Conservation (phyloP, 2,113 vertebrate species). For the Strix aluco region DNA sequence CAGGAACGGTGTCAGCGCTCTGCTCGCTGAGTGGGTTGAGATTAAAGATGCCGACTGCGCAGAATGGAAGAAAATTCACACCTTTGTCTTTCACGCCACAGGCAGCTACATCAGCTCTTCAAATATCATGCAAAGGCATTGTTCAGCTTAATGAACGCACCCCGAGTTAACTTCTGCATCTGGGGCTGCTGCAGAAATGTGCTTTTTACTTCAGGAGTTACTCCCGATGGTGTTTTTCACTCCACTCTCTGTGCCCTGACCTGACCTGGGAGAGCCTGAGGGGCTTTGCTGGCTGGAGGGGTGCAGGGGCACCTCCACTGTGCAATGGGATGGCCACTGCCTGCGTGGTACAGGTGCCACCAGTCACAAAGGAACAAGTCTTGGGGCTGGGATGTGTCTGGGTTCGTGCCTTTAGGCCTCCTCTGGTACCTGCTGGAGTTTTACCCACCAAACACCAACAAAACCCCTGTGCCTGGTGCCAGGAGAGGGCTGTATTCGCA, state of each 20-base stretch:
- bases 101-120: slow-evolving; percentile 16
- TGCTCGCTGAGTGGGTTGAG: neutral
- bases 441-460: neutral
- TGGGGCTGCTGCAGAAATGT: neutral
- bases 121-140: neutral
- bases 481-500: rapidly evolving
- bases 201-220: neutral
- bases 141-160: neutral
- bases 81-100: neutral
- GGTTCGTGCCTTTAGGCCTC: neutral
- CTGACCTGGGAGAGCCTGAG: rapidly evolving
- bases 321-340: rapidly evolving
- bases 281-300: neutral
- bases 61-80: neutral
- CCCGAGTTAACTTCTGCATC: neutral
- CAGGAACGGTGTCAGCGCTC: neutral
- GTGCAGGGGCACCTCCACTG: neutral
- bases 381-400: neutral
- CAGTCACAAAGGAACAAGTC: rapidly evolving
- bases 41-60: neutral
- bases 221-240: rapidly evolving
- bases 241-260: rapidly evolving
- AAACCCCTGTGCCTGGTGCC: neutral
- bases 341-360: rapidly evolving
- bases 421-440: neutral